Evolutionary conservation across 2,113 vertebrate species (phyloP).

Genomic region (Microtus pennsylvanicus): DNA sequence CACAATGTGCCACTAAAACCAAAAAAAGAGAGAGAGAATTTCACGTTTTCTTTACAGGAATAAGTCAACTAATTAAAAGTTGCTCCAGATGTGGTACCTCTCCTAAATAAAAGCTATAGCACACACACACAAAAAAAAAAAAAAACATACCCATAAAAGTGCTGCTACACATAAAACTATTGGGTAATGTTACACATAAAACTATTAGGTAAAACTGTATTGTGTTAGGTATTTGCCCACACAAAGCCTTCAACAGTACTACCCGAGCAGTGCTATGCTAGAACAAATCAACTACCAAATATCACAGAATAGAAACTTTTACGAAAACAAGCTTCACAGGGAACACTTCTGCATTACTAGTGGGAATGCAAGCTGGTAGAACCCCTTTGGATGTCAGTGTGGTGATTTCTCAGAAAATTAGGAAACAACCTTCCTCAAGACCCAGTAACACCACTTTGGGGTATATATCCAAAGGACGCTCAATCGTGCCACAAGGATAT

Average conservation of each 20-base stretch:
- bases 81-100: neutral
- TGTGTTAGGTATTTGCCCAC: neutral
- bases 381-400: no score
- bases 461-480: no score
- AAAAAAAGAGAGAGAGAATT: constrained; percentile 7
- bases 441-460: no score
- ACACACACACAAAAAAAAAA: neutral
- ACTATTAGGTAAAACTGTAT: neutral
- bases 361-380: no score
- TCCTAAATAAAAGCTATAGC: neutral
- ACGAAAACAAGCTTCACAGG: no score
- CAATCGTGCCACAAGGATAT: no score
- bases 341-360: no score
- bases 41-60: neutral
- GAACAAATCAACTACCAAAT: neutral
- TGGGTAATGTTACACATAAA: neutral
- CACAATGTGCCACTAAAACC: constrained; percentile 96
- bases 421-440: no score
- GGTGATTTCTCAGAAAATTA: no score
- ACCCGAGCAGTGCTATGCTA: neutral
- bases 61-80: no score
- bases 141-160: neutral
- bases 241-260: neutral
- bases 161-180: neutral
- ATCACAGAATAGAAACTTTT: neutral